Conservation (phyloP, 2,888 invertebrate species). For the Eristalis pertinax region DNA sequence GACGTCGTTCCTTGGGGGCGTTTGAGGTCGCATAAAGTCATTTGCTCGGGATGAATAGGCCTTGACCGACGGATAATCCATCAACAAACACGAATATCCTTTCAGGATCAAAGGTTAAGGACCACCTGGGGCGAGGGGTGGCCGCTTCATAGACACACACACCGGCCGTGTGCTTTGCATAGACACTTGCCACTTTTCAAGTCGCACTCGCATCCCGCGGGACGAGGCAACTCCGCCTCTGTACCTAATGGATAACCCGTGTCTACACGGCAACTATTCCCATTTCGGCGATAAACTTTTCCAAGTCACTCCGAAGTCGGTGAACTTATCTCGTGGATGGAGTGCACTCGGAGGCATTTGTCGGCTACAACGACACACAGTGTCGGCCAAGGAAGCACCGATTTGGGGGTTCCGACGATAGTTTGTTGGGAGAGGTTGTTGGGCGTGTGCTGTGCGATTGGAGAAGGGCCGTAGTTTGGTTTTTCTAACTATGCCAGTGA, state of each 20-base stretch:
- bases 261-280: constrained; percentile 62
- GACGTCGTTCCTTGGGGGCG: constrained; percentile 2
- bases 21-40: constrained; percentile 36
- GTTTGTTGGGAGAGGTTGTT: not conserved
- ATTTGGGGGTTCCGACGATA: not conserved
- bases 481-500: not conserved
- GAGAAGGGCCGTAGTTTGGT: not conserved
- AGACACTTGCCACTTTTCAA: not conserved
- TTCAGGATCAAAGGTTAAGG: constrained; percentile 54
- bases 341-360: constrained; percentile 2
- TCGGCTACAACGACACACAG: not conserved
- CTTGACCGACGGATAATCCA: constrained; percentile 46
- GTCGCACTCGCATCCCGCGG: not conserved
- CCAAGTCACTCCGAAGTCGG: constrained; percentile 45
- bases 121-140: constrained; percentile 4
- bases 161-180: not conserved
- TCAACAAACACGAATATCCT: constrained; percentile 39
- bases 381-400: not conserved
- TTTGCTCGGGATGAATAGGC: constrained; percentile 29
- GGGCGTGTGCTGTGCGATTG: not conserved
- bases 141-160: constrained; percentile 5
- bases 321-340: constrained; percentile 37
- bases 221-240: constrained; percentile 37
- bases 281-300: constrained; percentile 59
- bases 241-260: constrained; percentile 66